Conservation (phyloP, 1,140 invertebrate genomes). For the Bombus ignitus region DNA sequence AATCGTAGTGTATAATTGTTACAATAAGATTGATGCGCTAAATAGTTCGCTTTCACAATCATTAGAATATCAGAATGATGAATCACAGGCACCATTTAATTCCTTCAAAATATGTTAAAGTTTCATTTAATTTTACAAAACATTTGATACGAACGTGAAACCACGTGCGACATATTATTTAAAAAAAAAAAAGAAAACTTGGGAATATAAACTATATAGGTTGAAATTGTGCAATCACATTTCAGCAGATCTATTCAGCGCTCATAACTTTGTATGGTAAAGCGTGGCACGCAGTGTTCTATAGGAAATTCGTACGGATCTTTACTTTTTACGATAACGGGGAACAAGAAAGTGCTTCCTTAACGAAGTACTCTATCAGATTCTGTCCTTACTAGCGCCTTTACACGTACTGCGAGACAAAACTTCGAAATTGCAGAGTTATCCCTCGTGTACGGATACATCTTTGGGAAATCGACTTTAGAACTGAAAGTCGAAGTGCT, state of each 20-base stretch:
- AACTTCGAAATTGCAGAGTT: conserved; percentile 61
- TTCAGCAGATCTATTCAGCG: neutral
- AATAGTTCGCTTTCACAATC: neutral
- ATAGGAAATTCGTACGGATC: conserved; percentile 29
- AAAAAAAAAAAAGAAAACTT: neutral
- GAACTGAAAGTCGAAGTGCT: conserved; percentile 49
- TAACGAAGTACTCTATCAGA: conserved; percentile 53
- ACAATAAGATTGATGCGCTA: neutral
- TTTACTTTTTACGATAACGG: conserved; percentile 56
- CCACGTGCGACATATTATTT: neutral
- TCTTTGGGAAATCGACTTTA: conserved; percentile 56
- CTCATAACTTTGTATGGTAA: conserved; percentile 14
- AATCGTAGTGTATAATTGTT: neutral
- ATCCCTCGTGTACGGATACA: conserved; percentile 42
- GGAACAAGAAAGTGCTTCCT: conserved; percentile 34
- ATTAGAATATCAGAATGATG: too few species aligned
- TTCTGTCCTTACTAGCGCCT: conserved; percentile 46
- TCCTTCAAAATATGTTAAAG: neutral
- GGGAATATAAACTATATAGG: neutral
- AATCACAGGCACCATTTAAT: neutral
- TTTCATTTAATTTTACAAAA: neutral
- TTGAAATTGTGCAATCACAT: neutral
- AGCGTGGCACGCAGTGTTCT: neutral
- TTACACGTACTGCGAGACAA: conserved; percentile 41
- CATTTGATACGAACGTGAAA: neutral